Base-by-base conservation (phyloP, 1,140 invertebrate genomes). In the Drosophila kurseongensis region DNA sequence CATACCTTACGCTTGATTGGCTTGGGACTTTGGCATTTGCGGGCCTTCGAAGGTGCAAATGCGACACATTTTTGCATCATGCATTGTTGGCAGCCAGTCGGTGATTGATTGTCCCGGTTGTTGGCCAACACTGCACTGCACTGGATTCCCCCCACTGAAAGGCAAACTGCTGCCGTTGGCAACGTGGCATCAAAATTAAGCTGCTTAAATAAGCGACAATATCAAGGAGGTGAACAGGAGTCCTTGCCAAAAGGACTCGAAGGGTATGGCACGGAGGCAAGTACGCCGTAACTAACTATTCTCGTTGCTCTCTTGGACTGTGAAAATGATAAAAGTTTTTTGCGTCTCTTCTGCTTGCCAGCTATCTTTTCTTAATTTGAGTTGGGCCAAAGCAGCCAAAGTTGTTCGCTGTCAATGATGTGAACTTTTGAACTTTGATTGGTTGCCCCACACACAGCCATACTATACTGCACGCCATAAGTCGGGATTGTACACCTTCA, bases 361-460 rank as follows among this genome's bases (percentile, higher is more conserved):
- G 69, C 78, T 86, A 84, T 84, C 82, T 78, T 73, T 80, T 83
- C 71, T 83, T 88, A 88, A 88, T 88, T 88, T 80, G 83, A 83
- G 66, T 88, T 86, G 57, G 55, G 56, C 62, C 56, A 58, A 48
- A 57, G 55, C 78, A 71, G 62, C 67, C 73, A 85, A 85, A 67
- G 72, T 86, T 68, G 63, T 59, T 69, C 61, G 52, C 60, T 84
- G 82, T 88, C 79, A 88, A 82, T 86, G 83, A 82, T 79, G 79
- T 65, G 69, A 88, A 86, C 83, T 86, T 86, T 88, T 78, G 69
- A 86, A 88, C 83, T 88, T 88, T 86, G 83, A 88, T 88, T 86
- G 83, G 83, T 76, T 59, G 35, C 74, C 56, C 38, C 38, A 58
- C 50, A 51, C 29, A 72, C 27, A 63, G 58, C 44, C 38, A 58